Evolutionary conservation across 1,140 invertebrate species (phyloP), one percentile per base, ranked within the genome.

Genomic region (Calephelis virginiensis): DNA sequence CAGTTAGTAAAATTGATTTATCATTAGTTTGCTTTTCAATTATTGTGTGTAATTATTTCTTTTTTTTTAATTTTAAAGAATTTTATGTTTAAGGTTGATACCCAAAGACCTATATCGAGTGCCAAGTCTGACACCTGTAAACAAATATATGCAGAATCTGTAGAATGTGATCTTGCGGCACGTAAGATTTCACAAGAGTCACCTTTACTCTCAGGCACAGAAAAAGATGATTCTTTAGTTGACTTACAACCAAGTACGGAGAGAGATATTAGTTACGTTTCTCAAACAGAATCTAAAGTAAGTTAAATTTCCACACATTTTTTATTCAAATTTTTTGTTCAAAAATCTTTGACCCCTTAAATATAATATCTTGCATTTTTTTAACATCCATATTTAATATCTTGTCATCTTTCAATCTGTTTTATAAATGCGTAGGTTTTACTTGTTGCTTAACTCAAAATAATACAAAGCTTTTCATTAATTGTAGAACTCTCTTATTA

Each of bases 201-300:
- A 37, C 83, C 89, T 17, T 67, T 81, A 43, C 83, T 80, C 6
- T 91, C 83, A 40, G 78, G 67, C 53, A 80, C 82, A 63, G 91
- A 89, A 53, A 91, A 89, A 73, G 81, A 82, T 17, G 91, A 92
- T 72, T 92, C 91, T 6, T 77, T 89, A 11, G 86, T 81, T 64
- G 90, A 91, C 63, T 80, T 91, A 63, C 90, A 90, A 69, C 91
- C 90, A 70, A 91, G 89, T 66, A 92, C 90, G 47, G 91, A 92
- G 69, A 89, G 81, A 78, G 91, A 92, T 43, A 80, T 87, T 50
- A 91, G 89, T 77, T 90, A 86, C 75, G 76, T 91, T 14, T 92
- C 91, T n/a, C 90, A 92, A 77, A 90, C 91, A 48, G 91, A 92
- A 73, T 92, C 91, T 12, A 92, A 91, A 80, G 89, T 92, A 76